Evolutionary conservation across 2,113 vertebrate species (phyloP), one percentile per base, ranked within the genome.

Genomic region (Cinclus cinclus): DNA sequence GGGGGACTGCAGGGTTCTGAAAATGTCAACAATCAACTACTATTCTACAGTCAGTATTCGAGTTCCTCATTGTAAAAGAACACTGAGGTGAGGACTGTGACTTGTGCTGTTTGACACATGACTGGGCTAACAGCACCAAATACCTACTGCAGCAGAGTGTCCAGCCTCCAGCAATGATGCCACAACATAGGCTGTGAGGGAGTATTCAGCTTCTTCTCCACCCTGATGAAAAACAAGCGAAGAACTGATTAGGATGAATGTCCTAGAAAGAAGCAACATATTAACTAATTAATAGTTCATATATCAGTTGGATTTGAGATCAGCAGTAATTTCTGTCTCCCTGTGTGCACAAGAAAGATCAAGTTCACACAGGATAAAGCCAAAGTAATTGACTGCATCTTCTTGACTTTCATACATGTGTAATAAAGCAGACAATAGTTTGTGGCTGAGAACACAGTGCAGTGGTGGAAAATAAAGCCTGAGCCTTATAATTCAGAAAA

Each of bases 111-210:
- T 92, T 75, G n/a, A 52, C 31, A 30, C 33, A 47, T 7, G 58
- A n/a, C 22, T 8, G 17, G 30, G 21, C 31, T 62, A 52, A 60
- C 6, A 87, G 22, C 23, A 33, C 20, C 25, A 59, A 93, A 74
- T 3, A 93, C 78, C 4, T 87, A 96, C 96, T 3, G 1, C 27
- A 76, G 23, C 22, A 60, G 94, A 74, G 39, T 97, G 93, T 58
- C 95, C 96, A 89, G 95, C 94, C 85, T 97, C 97, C 44, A 98
- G 69, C 63, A 98, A 46, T 0, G 93, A 94, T 47, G 89, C 90
- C n/a, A 95, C 87, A 47, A 97, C 59, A 0, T 97, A 97, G 15
- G 97, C 94, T 71, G 97, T 91, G 63, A 98, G 92, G 17, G 96
- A 93, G 13, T 97, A 69, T 46, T 97, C 92, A 58, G 59, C 73